These are phyloP conservation scores for Neomorphus geoffroyi DNA, from an alignment of 2,797 vertebrate species.

Conservation along the genomic window DNA sequence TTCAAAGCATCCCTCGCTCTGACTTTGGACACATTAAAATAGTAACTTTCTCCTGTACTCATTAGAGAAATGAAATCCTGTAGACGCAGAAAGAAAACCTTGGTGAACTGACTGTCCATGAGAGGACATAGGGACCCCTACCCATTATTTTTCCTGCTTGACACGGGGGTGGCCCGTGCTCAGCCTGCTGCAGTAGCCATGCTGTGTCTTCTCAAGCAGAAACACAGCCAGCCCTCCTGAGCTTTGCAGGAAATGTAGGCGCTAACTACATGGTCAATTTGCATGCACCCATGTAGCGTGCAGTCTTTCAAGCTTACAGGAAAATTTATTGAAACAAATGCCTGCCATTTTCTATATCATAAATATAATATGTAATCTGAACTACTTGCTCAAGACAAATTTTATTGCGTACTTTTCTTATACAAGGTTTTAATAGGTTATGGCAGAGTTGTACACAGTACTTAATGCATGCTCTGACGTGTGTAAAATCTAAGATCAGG, in stretches of 20 bases:
- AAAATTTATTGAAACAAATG: constrained; percentile 21
- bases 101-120: neutral
- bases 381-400: neutral
- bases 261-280: neutral
- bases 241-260: neutral
- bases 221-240: neutral
- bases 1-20: neutral
- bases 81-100: neutral
- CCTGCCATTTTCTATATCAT: neutral
- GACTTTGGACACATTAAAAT: neutral
- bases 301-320: neutral
- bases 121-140: neutral
- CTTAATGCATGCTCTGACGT: constrained; percentile 22
- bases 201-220: neutral
- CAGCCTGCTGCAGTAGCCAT: neutral
- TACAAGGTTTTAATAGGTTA: constrained; percentile 42
- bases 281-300: neutral
- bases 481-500: constrained; percentile 32
- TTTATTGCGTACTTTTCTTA: neutral
- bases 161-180: neutral
- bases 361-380: constrained; percentile 17
- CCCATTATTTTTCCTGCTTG: neutral
- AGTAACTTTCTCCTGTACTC: neutral
- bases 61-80: neutral
- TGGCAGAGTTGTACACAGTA: neutral